phyloP scores from a whole-genome alignment of 2,113 vertebrate genomes.

The Notarius lentiginosus region DNA sequence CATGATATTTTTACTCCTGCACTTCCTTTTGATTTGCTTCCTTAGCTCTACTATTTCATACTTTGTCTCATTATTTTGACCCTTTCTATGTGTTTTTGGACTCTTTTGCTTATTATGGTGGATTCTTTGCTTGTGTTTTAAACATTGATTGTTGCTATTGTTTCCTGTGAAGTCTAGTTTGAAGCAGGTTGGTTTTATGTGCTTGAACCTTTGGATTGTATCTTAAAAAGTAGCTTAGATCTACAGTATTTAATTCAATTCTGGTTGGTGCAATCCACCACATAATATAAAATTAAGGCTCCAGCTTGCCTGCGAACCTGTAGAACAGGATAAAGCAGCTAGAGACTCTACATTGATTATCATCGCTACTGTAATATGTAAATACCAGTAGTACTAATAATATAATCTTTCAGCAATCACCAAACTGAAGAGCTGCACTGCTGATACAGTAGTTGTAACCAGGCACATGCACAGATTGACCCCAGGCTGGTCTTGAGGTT shows the following conservation, averaged over 20 bases:
- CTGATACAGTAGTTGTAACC: neutral
- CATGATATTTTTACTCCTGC: too few species aligned
- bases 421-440: neutral
- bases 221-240: neutral
- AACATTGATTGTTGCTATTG: neutral
- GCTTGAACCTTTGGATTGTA: neutral
- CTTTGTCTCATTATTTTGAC: too few species aligned
- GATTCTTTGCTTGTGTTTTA: too few species aligned
- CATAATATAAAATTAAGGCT: too few species aligned
- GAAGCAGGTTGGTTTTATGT: neutral
- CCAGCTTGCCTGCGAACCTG: too few species aligned
- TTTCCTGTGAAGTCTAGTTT: neutral
- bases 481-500: neutral
- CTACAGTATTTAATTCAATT: neutral
- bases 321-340: too few species aligned
- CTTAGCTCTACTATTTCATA: too few species aligned
- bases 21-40: too few species aligned
- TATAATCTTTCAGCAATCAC: neutral
- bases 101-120: too few species aligned
- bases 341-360: too few species aligned
- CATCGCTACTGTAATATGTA: neutral
- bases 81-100: too few species aligned
- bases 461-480: neutral
- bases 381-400: neutral
- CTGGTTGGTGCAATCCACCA: neutral